Evolutionary conservation across 2,113 vertebrate genomes (phyloP).

Genomic region (Ifrita kowaldi): DNA sequence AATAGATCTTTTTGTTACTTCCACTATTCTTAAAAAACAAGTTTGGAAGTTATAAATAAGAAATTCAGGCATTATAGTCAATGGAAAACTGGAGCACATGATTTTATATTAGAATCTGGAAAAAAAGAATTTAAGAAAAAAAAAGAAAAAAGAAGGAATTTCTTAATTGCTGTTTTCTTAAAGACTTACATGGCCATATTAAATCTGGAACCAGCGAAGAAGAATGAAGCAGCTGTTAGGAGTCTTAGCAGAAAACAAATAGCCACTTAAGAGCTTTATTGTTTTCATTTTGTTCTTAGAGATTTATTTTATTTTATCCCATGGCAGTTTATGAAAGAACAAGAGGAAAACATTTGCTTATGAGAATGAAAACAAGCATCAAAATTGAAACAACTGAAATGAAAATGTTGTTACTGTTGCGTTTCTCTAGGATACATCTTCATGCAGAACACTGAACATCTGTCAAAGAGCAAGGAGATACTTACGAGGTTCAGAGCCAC

Average conservation of each 20-base stretch:
- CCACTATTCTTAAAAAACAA: background rate
- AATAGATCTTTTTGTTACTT: background rate
- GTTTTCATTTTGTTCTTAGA: slow-evolving; percentile 7
- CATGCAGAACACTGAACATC: background rate
- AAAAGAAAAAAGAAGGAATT: background rate
- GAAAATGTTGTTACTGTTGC: background rate
- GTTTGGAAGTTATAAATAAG: background rate
- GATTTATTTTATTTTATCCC: slow-evolving; percentile 43
- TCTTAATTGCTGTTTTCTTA: slow-evolving; percentile 41
- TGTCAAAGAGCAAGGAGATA: background rate
- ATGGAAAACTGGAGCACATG: background rate
- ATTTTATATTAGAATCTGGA: background rate
- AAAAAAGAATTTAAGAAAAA: background rate
- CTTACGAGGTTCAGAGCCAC: background rate
- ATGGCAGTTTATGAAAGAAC: slow-evolving; percentile 10
- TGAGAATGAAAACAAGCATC: slow-evolving; percentile 14
- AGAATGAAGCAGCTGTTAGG: slow-evolving; percentile 68
- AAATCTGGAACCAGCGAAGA: slow-evolving; percentile 63
- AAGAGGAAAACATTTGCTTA: slow-evolving; percentile 36
- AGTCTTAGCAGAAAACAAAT: slow-evolving; percentile 57
- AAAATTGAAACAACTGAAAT: slow-evolving; percentile 14
- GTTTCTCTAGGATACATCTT: background rate
- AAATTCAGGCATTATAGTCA: background rate
- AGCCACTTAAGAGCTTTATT: slow-evolving; percentile 48
- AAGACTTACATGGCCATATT: slow-evolving; percentile 54